Conservation (phyloP, 1,140 invertebrate species). For the Drosophila kohkoa region DNA sequence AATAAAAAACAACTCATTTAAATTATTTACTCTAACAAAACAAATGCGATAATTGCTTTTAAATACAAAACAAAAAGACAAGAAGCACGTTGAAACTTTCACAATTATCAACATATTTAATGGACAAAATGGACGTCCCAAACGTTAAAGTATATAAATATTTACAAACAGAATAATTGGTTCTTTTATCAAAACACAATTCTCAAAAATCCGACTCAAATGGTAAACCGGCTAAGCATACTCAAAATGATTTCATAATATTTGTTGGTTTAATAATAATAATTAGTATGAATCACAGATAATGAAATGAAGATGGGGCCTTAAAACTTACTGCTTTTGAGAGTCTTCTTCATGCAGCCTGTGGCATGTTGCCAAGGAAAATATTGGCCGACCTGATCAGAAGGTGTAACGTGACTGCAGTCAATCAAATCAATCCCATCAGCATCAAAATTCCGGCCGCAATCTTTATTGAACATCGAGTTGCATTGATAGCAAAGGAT, state of each 20-base stretch:
- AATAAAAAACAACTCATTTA: not conserved
- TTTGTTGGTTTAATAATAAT: constrained; percentile 16
- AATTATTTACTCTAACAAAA: not conserved
- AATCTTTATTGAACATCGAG: constrained; percentile 53
- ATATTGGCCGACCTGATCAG: constrained; percentile 55
- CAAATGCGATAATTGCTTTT: constrained; percentile 37
- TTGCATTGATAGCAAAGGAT: constrained; percentile 77
- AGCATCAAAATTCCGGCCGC: constrained; percentile 69
- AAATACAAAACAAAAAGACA: constrained; percentile 42
- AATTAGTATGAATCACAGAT: constrained; percentile 47
- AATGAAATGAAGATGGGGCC: not conserved
- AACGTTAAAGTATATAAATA: not conserved
- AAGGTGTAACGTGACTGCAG: constrained; percentile 54
- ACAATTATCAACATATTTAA: constrained; percentile 18
- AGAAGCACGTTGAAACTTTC: constrained; percentile 12
- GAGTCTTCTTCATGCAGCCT: constrained; percentile 76
- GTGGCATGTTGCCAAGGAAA: constrained; percentile 69
- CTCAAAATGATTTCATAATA: not conserved
- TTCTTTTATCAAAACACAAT: not conserved
- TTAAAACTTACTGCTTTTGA: constrained; percentile 70
- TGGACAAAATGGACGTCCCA: not conserved
- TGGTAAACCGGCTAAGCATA: not conserved
- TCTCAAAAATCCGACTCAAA: not conserved
- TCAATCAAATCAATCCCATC: constrained; percentile 57
- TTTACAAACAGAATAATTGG: not conserved